These are phyloP conservation scores for Auanema freiburgensis DNA, from an alignment of 2,888 invertebrate species.

Conservation along the genomic window DNA sequence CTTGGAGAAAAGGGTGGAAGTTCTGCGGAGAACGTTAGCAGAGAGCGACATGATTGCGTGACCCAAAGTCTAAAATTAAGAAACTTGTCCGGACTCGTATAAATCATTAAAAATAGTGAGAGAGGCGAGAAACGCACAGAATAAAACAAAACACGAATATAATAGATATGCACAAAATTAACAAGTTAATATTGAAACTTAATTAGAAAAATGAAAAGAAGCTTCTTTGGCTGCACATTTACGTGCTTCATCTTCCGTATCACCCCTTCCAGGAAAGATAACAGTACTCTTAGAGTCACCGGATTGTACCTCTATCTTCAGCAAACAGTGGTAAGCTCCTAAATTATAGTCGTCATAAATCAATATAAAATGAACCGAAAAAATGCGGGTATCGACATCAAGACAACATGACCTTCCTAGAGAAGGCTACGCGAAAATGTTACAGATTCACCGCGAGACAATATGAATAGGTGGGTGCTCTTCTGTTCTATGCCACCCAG, in stretches of 20 bases:
- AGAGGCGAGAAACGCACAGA: slow-evolving; percentile 1
- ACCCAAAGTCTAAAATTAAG: neutral
- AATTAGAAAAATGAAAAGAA: slow-evolving; percentile 15
- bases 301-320: slow-evolving; percentile 15
- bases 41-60: slow-evolving; percentile 42
- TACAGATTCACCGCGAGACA: too few relatives aligned
- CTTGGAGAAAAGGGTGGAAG: slow-evolving; percentile 40
- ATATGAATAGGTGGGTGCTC: too few relatives aligned
- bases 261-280: slow-evolving; percentile 34
- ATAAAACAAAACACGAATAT: neutral
- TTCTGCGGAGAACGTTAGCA: slow-evolving; percentile 39
- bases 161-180: neutral
- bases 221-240: slow-evolving; percentile 27
- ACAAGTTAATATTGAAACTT: neutral
- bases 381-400: neutral
- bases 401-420: neutral
- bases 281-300: slow-evolving; percentile 16
- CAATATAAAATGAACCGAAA: too few relatives aligned
- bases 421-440: neutral
- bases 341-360: too few relatives aligned
- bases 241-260: slow-evolving; percentile 19
- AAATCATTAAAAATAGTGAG: slow-evolving; percentile 2
- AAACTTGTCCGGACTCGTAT: neutral
- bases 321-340: slow-evolving; percentile 9
- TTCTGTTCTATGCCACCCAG: too few relatives aligned